Conservation (phyloP, 2,888 invertebrate genomes). For the Platynereis dumerilii region DNA sequence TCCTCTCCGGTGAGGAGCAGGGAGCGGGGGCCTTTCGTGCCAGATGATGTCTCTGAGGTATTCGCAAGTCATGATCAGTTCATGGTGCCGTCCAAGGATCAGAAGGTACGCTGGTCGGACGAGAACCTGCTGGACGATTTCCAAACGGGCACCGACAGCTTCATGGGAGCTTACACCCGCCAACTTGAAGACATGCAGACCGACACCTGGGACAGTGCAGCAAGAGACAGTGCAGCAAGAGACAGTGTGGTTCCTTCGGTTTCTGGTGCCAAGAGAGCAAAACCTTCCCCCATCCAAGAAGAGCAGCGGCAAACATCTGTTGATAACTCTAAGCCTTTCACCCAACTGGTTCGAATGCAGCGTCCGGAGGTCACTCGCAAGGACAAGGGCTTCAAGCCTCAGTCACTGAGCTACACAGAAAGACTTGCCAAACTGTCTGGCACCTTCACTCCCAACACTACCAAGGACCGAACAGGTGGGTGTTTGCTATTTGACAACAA, state of each 20-base stretch:
- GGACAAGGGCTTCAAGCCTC: conserved; percentile 20
- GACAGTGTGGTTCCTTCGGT: too few relatives aligned
- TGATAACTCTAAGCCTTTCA: conserved; percentile 41
- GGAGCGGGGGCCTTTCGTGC: neutral
- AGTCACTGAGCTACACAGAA: conserved; percentile 26
- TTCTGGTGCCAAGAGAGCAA: neutral
- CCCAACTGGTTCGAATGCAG: conserved; percentile 52
- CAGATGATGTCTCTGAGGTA: neutral
- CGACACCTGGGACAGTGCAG: conserved; percentile 11
- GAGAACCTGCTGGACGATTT: neutral
- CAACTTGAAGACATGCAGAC: conserved; percentile 21
- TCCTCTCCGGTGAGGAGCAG: too few relatives aligned
- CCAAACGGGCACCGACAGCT: conserved; percentile 18
- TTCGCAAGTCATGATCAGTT: neutral
- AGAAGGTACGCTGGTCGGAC: neutral
- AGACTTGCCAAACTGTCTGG: conserved; percentile 29
- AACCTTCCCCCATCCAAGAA: conserved; percentile 2
- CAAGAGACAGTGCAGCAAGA: too few relatives aligned
- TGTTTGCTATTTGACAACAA: too few relatives aligned
- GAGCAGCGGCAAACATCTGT: neutral
- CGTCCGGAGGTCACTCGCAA: conserved; percentile 54
- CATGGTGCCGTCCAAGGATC: neutral
- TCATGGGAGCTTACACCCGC: conserved; percentile 20
- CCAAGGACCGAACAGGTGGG: conserved; percentile 25
- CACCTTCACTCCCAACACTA: conserved; percentile 21